Percentiles rank a stretch among this genome's conserved stretches.
These are phyloP conservation scores for Drosophila trichaetosa DNA, from an alignment of 2,888 invertebrate genomes.

Conservation along the genomic window DNA sequence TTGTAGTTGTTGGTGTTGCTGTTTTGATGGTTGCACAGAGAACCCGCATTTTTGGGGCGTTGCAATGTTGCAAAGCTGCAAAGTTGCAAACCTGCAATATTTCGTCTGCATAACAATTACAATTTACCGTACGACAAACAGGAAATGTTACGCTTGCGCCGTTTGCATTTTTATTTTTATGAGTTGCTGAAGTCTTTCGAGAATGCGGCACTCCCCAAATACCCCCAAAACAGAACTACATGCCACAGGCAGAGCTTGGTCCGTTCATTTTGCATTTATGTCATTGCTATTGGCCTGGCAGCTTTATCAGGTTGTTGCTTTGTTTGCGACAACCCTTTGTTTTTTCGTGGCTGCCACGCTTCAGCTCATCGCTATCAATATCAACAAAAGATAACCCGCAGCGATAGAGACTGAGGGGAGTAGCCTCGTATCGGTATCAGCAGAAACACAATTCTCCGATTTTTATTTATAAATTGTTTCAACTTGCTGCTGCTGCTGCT, in stretches of 20 bases:
- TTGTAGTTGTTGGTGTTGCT: background rate
- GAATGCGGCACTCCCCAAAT: slow-evolving; percentile 44
- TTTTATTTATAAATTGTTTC: slow-evolving; percentile 59
- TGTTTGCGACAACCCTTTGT: slow-evolving; percentile 1
- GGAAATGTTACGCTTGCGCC: slow-evolving; percentile 71
- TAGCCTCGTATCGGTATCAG: slow-evolving; percentile 45
- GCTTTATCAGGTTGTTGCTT: slow-evolving; percentile 49
- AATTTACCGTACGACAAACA: slow-evolving; percentile 72
- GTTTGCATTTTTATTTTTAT: slow-evolving; percentile 51
- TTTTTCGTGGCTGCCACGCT: slow-evolving; percentile 24
- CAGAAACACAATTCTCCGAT: slow-evolving; percentile 12
- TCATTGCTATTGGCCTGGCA: slow-evolving; percentile 16
- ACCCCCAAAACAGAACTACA: slow-evolving; percentile 1
- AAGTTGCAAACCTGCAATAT: slow-evolving; percentile 34
- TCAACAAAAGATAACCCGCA: slow-evolving; percentile 66
- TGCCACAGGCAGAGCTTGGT: background rate
- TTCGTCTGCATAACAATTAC: slow-evolving; percentile 75
- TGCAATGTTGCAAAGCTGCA: slow-evolving; percentile 34
- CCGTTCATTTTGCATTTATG: background rate
- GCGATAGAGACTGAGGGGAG: slow-evolving; percentile 12
- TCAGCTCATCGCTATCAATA: slow-evolving; percentile 56
- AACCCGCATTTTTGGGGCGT: slow-evolving; percentile 58
- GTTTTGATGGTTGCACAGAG: slow-evolving; percentile 14
- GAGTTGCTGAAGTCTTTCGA: slow-evolving; percentile 31
- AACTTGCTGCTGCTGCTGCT: slow-evolving; percentile 32